A percentile compares a stretch with the other conserved stretches of the same genome.
These are phyloP conservation scores for Xiphias gladius DNA, from an alignment of 2,113 vertebrate species.

Conservation along the genomic window DNA sequence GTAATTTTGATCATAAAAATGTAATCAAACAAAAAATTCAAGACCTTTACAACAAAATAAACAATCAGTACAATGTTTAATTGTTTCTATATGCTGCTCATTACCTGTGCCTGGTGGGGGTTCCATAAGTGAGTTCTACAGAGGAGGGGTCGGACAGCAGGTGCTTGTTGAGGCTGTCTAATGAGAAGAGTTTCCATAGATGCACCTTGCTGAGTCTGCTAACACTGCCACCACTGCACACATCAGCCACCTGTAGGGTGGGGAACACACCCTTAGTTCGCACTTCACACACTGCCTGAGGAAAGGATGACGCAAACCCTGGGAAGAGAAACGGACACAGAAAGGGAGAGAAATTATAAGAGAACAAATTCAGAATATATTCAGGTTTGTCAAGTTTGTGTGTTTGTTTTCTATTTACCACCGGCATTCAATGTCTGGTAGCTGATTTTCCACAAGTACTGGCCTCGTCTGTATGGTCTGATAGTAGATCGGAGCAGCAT, in stretches of 20 bases:
- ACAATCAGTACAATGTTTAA: background rate
- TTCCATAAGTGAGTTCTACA: constrained; percentile 84
- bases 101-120: constrained; percentile 89
- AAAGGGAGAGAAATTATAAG: background rate
- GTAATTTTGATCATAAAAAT: too few relatives aligned
- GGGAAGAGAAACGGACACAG: background rate
- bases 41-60: background rate
- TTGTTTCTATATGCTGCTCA: background rate
- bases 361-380: background rate
- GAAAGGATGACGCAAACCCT: constrained; percentile 36
- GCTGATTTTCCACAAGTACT: constrained; percentile 89
- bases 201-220: constrained; percentile 83
- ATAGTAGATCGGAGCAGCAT: constrained; percentile 78
- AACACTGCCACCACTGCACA: constrained; percentile 80
- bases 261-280: constrained; percentile 86
- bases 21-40: too few relatives aligned
- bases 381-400: background rate
- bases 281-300: constrained; percentile 83
- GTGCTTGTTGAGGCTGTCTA: constrained; percentile 89
- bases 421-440: constrained; percentile 81
- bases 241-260: constrained; percentile 84
- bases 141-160: constrained; percentile 83
- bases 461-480: constrained; percentile 75
- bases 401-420: constrained; percentile 59
- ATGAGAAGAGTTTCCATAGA: constrained; percentile 90